A percentile compares a stretch with the other conserved stretches of the same genome.
Evolutionary conservation across 2,888 invertebrate species (phyloP).

Genomic region (Ophonus ardosiacus): DNA sequence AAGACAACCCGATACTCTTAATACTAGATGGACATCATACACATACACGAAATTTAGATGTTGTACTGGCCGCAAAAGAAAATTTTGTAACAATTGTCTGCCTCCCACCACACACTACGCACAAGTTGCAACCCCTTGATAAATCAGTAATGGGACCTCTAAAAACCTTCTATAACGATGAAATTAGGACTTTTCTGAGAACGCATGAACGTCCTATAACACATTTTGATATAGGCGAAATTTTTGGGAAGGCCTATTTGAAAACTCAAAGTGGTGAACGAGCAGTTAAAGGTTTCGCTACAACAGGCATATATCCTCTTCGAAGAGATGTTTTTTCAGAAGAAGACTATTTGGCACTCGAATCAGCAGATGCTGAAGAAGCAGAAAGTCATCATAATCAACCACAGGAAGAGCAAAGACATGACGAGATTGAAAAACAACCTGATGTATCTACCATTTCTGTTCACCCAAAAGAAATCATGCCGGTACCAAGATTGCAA

Average conservation of each 20-base stretch:
- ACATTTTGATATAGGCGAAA: conserved; percentile 30
- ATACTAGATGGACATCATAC: too few relatives aligned
- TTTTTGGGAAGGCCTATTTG: conserved; percentile 47
- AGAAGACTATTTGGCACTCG: not conserved
- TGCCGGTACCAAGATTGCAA: conserved; percentile 11
- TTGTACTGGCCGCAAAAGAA: too few relatives aligned
- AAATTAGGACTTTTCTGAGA: conserved; percentile 57
- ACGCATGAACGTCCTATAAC: conserved; percentile 58
- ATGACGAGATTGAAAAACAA: not conserved
- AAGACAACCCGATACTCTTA: too few relatives aligned
- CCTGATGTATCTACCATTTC: not conserved
- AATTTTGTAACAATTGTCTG: too few relatives aligned
- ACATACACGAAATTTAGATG: too few relatives aligned
- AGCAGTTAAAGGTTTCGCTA: conserved; percentile 66
- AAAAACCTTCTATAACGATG: conserved; percentile 61
- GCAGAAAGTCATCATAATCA: not conserved
- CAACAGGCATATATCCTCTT: conserved; percentile 59
- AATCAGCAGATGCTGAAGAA: not conserved
- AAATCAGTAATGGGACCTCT: conserved; percentile 64
- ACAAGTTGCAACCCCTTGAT: conserved; percentile 51
- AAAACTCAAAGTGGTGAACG: too few relatives aligned
- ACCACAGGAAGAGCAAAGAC: not conserved
- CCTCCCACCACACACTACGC: too few relatives aligned
- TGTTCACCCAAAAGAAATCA: conserved; percentile 29
- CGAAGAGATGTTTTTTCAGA: conserved; percentile 55